Evolutionary conservation across 1,140 invertebrate genomes (phyloP).

Genomic region (Zaprionus gabonicus): DNA sequence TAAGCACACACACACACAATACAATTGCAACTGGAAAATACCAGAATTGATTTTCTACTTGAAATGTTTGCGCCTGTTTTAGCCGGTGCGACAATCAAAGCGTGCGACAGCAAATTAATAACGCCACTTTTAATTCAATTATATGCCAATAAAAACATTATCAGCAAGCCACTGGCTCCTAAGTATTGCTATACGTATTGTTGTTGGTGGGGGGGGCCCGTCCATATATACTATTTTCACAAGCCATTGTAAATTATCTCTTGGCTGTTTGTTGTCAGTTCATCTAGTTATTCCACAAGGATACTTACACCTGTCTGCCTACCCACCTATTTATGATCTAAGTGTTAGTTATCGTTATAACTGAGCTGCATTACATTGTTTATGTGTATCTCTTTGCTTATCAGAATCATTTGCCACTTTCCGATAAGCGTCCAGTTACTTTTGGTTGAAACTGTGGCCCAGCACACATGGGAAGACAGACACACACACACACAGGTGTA

Average conservation of each 20-base stretch:
- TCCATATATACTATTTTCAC: not conserved
- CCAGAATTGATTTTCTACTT: conserved; percentile 56
- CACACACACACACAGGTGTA: not conserved
- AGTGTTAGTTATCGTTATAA: conserved; percentile 56
- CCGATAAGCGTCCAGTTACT: conserved; percentile 46
- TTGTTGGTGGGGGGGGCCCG: not conserved
- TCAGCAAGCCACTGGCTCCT: conserved; percentile 32
- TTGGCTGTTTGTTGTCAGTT: conserved; percentile 64
- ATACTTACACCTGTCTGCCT: conserved; percentile 19
- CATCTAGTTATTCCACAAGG: conserved; percentile 37
- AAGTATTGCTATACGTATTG: not conserved
- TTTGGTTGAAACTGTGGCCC: not conserved
- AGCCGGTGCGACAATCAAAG: conserved; percentile 64
- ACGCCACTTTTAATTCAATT: conserved; percentile 74
- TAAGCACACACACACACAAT: not conserved
- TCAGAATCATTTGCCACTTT: conserved; percentile 56
- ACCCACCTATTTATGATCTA: conserved; percentile 23
- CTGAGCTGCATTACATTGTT: conserved; percentile 24
- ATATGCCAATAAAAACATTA: conserved; percentile 77
- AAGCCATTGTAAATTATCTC: conserved; percentile 48
- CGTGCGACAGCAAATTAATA: conserved; percentile 70
- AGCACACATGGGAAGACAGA: not conserved
- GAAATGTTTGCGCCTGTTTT: conserved; percentile 47
- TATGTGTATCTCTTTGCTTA: conserved; percentile 54
- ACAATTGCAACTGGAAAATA: conserved; percentile 78